These are phyloP conservation scores for Rutpela maculata DNA, from an alignment of 2,888 invertebrate genomes.

Conservation along the genomic window DNA sequence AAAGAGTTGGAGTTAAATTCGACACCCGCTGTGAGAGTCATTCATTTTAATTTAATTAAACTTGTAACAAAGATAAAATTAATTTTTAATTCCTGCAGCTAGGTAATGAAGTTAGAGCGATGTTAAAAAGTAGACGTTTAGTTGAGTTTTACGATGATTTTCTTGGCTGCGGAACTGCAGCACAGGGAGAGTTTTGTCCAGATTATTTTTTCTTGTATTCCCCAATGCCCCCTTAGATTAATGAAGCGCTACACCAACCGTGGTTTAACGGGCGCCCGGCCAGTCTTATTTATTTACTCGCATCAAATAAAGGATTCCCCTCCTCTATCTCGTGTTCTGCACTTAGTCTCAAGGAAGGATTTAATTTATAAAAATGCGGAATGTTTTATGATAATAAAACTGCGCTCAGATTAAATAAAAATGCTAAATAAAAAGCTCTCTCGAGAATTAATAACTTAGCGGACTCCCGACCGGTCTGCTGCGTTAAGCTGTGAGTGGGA, in stretches of 20 bases:
- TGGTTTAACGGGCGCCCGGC: conserved; percentile 66
- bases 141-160: conserved; percentile 67
- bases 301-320: conserved; percentile 64
- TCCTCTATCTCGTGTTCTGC: conserved; percentile 39
- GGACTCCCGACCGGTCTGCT: conserved; percentile 59
- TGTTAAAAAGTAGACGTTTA: conserved; percentile 66
- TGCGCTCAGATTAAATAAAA: conserved; percentile 73
- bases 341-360: conserved; percentile 66
- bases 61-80: conserved; percentile 74
- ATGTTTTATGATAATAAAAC: conserved; percentile 74
- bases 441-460: conserved; percentile 72
- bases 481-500: conserved; percentile 41
- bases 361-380: conserved; percentile 73
- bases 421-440: conserved; percentile 73
- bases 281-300: conserved; percentile 67
- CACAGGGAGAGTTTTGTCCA: conserved; percentile 70
- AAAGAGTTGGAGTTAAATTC: conserved; percentile 64
- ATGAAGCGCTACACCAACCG: conserved; percentile 70
- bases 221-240: conserved; percentile 72
- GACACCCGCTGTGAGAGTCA: conserved; percentile 68
- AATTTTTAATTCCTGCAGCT: conserved; percentile 73
- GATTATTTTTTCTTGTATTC: conserved; percentile 73
- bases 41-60: conserved; percentile 73
- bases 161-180: conserved; percentile 66
- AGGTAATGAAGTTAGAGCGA: conserved; percentile 67